These are phyloP conservation scores for Spilogale gracilis DNA, from an alignment of 2,113 vertebrate genomes.

Conservation along the genomic window DNA sequence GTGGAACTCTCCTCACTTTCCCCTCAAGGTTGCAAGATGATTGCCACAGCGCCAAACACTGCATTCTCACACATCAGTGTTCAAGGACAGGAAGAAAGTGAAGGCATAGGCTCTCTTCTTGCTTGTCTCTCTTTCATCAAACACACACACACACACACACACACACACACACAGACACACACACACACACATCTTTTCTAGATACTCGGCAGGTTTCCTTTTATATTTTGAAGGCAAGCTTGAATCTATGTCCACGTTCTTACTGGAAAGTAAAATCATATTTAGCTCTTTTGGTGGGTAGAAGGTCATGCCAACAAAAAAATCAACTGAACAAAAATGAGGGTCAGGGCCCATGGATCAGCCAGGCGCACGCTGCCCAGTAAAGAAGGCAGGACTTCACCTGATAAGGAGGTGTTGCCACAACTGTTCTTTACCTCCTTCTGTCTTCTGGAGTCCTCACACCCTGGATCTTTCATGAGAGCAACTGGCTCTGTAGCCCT, in stretches of 20 bases:
- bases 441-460: background rate
- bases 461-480: background rate
- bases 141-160: background rate
- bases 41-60: background rate
- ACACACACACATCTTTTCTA: background rate
- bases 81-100: conserved; percentile 16
- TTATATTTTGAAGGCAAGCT: background rate
- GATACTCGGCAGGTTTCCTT: background rate
- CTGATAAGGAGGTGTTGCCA: background rate
- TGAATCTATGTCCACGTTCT: background rate
- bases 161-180: background rate
- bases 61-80: background rate
- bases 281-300: background rate
- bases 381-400: background rate
- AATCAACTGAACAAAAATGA: background rate
- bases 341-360: background rate
- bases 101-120: background rate
- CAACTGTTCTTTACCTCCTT: background rate
- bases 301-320: background rate
- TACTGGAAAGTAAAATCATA: background rate
- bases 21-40: background rate
- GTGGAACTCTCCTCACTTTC: background rate
- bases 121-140: background rate
- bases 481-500: background rate
- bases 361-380: background rate